Evolutionary conservation across 2,113 vertebrate genomes (phyloP), one percentile per base, ranked within the genome.

Genomic region (Echinops telfairi): DNA sequence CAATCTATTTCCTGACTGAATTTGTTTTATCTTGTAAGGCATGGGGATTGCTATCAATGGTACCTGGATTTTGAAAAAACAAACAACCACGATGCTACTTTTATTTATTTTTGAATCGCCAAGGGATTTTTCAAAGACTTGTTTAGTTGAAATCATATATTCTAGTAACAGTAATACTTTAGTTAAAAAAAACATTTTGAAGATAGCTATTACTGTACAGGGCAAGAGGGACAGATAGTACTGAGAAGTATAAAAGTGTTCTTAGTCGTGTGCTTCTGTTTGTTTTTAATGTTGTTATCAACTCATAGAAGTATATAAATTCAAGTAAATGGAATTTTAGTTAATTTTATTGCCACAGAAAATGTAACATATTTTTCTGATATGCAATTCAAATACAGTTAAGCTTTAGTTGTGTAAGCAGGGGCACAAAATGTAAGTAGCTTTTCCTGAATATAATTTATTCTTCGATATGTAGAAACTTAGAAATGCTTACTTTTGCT

Each of bases 381-480:
- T 93, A n/a, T 87, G 25, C 3, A 83, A 23, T 81, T 91, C 22
- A 83, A 88, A 83, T 57, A 33, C 6, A 82, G 43, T 29, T 95
- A 83, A 33, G 27, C 70, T 89, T 92, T 83, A 77, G 60, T 91
- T 91, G 27, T 15, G 25, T 89, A 95, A 94, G 88, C 58, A 95
- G 60, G 66, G n/a, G 70, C 17, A 82, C 47, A 89, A 87, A 92
- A 90, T 82, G 36, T 76, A 96, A 86, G 79, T 82, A 36, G 90
- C 38, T 79, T 87, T 80, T 60, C 53, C 10, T 93, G 22, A 83
- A 47, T 66, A 90, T 92, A 87, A 38, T 20, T 90, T 4, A 71
- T 95, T 89, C 87, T 88, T 90, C 31, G 87, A 83, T 70, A 93
- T 90, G 80, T 57, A 70, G 22, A 89, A 68, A 86, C 14, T 92